Evolutionary conservation across 2,113 vertebrate genomes (phyloP), one percentile per base, ranked within the genome.

Genomic region (Toxostoma redivivum): DNA sequence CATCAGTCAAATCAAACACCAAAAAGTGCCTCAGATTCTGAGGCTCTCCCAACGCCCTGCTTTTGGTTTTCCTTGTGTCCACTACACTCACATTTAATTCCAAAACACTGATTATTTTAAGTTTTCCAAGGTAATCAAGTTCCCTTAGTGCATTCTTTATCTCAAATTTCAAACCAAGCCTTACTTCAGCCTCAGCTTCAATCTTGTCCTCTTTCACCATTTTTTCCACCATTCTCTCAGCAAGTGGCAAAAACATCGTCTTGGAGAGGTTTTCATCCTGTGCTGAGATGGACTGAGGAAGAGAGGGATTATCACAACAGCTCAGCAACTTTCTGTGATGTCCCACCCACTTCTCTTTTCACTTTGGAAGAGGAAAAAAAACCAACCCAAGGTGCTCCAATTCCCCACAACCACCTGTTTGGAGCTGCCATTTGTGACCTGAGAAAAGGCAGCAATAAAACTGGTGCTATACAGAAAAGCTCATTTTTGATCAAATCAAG

Each of bases 151-250:
- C 67, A 47, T 31, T 87, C 40, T 56, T 47, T 11, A 3, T n/a
- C 31, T 74, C 60, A 74, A 90, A 6, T 9, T 37, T 56, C 38
- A 86, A 66, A 80, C 19, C 30, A 78, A 88, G 62, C 62, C 98
- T 98, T 97, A 99, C 99, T 97, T 99, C 99, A n/a, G 99, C 99
- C 95, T 99, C 99, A 4, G 99, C 99, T 95, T 99, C 99, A 10
- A 99, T 99, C 97, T 99, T 99, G 95, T 99, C 99, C 94, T 99
- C 99, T 91, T 99, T 99, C 20, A 99, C 99, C 99, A 99, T 99
- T 95, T 99, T 99, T 95, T 99, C 99, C 94, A 99, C 99, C 99
- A 99, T 99, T 72, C 99, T 99, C 79, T 99, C 99, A 40, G 99
- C 99, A 54, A 99, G 98, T 11, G 99, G 99, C 93, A 99, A 98